Evolutionary conservation across 1,140 invertebrate species (phyloP).

Genomic region (Lanistes nyassanus): DNA sequence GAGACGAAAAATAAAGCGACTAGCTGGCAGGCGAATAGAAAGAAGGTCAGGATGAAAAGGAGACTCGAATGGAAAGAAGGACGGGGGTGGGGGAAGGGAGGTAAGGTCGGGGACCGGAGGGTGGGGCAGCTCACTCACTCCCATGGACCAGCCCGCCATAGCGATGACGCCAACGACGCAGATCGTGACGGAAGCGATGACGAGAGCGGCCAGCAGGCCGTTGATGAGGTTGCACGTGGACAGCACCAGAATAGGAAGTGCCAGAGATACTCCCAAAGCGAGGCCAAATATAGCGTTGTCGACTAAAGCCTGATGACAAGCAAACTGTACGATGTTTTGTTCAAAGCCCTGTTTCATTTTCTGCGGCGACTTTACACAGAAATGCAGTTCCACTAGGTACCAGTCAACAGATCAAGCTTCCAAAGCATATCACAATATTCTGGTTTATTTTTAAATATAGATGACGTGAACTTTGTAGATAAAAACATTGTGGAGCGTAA

Average conservation of each 20-base stretch:
- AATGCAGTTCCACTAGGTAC: no score
- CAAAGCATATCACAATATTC: no score
- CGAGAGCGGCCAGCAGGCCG: constrained; percentile 46
- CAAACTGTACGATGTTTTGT: no score
- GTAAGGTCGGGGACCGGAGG: neutral
- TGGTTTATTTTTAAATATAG: no score
- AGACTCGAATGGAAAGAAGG: neutral
- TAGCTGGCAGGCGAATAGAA: neutral
- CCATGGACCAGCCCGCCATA: constrained; percentile 48
- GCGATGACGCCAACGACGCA: constrained; percentile 47
- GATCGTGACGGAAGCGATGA: constrained; percentile 45
- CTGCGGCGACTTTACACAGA: no score
- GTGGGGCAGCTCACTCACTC: constrained; percentile 30
- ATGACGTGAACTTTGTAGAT: no score
- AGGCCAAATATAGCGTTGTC: constrained; percentile 42
- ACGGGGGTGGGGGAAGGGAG: neutral
- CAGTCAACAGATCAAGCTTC: no score
- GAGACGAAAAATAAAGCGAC: neutral
- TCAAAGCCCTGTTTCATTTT: no score
- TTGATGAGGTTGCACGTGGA: constrained; percentile 52
- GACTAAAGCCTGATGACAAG: constrained; percentile 33
- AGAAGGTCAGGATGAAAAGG: neutral
- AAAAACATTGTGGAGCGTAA: no score
- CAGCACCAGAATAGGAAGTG: constrained; percentile 47
- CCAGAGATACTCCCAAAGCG: constrained; percentile 41